Conservation (phyloP, 2,888 invertebrate species). For the Quadroppia sp. region DNA sequence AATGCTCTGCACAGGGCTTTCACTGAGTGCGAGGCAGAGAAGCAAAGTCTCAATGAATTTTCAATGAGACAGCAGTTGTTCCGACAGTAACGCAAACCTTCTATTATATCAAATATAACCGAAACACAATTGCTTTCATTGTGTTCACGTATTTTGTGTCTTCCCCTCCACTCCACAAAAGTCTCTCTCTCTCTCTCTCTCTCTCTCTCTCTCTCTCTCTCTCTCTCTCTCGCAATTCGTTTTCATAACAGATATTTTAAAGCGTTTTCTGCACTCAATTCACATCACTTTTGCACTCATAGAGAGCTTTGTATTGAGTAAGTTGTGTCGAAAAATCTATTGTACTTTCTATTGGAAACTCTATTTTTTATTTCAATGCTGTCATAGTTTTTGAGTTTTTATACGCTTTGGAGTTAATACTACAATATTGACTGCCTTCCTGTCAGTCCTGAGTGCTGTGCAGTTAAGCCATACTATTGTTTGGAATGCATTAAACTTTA, state of each 20-base stretch:
- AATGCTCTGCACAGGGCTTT: not conserved
- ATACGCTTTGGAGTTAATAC: not conserved
- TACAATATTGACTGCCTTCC: slow-evolving; percentile 29
- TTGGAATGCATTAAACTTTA: slow-evolving; percentile 18
- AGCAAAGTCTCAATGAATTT: slow-evolving; percentile 24
- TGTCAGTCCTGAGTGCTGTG: slow-evolving; percentile 3
- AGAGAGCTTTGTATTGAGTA: slow-evolving; percentile 26
- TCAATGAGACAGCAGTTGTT: slow-evolving; percentile 9
- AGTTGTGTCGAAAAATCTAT: slow-evolving; percentile 30
- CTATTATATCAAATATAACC: slow-evolving; percentile 17
- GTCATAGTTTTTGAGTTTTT: slow-evolving; percentile 17
- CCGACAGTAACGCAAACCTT: slow-evolving; percentile 21
- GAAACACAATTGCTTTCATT: slow-evolving; percentile 33
- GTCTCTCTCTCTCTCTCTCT: not conserved
- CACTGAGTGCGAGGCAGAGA: not conserved
- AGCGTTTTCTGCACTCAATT: slow-evolving; percentile 4
- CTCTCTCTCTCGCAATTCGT: not conserved
- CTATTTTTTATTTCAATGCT: not conserved
- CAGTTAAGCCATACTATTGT: slow-evolving; percentile 24
- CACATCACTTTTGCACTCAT: not conserved
- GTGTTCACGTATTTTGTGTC: slow-evolving; percentile 29
- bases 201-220: not conserved
- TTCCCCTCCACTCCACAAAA: not conserved
- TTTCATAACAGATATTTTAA: not conserved
- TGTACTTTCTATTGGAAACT: not conserved